Base-by-base conservation (phyloP, 2,113 vertebrate genomes). In the Gracilinanus agilis region DNA sequence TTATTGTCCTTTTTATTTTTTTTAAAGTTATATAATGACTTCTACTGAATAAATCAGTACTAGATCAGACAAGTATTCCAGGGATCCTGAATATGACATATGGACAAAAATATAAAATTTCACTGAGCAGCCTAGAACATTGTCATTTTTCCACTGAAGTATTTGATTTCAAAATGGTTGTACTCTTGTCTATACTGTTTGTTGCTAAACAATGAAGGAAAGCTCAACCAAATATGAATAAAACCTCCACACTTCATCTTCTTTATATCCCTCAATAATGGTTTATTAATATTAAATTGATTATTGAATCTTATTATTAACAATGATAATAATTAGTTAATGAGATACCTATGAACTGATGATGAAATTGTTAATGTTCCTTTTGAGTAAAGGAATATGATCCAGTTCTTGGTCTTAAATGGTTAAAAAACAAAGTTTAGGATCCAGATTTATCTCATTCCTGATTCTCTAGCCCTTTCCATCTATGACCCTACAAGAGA, bases 271-370 rank as follows among this genome's bases (percentile, higher is more conserved):
- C 19, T 83, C 19, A 83, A 83, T 40, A 83, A n/a, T 40, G n/a
- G n/a, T n/a, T 83, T 83, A 83, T 23, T 83, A 19, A 83, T 83
- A 83, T 40, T 40, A 40, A 40, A 40, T 23, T 83, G 16, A 83
- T 40, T 9, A 83, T 23, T 40, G 34, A 40, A 1, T 6, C n/a
- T 21, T 83, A 34, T 67, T 49, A 49, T 49, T 49, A 97, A 97
- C 97, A 98, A 90, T 53, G 88, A 95, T 88, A 56, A 19, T 49
- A 44, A 53, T 56, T 44, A 88, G 8, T 8, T 88, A 53, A 54
- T 56, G 91, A 94, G 53, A 91, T 83, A 90, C 67, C 29, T 58
- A 53, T 19, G 54, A 90, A 67, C 44, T 90, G 92, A 56, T 61
- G n/a, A n/a, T 93, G 55, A 29, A 56, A 95, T 61, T 55, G 27